Evolutionary conservation across 2,797 vertebrate species (phyloP).

Genomic region (Danio kyathit): DNA sequence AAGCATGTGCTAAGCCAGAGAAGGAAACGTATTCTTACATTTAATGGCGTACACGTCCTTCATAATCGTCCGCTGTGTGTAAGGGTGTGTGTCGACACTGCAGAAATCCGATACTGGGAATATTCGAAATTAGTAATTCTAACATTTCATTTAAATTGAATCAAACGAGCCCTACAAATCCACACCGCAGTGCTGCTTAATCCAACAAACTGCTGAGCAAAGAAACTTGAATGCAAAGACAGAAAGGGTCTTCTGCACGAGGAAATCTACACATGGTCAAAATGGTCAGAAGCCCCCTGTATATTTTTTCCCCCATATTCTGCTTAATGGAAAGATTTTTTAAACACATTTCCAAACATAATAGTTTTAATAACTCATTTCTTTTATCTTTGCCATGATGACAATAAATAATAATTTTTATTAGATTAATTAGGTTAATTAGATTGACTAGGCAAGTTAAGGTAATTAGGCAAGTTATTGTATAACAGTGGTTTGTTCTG

Average conservation of each 20-base stretch:
- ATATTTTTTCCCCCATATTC: too few species aligned
- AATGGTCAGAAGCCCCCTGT: too few species aligned
- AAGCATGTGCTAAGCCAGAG: constrained; percentile 79
- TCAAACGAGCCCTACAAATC: constrained; percentile 2
- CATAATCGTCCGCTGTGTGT: neutral
- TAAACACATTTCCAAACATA: too few species aligned
- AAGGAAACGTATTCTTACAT: constrained; percentile 93
- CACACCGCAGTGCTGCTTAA: constrained; percentile 17
- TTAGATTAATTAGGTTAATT: too few species aligned
- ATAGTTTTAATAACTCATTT: too few species aligned
- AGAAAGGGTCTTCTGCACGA: constrained; percentile 36
- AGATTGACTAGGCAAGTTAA: too few species aligned
- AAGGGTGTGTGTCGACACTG: neutral
- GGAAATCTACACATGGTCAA: constrained; percentile 26
- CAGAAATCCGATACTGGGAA: constrained; percentile 17
- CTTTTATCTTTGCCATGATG: too few species aligned
- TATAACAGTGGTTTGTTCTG: too few species aligned
- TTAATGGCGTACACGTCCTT: constrained; percentile 76
- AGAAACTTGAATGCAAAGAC: constrained; percentile 18
- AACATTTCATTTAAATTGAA: neutral
- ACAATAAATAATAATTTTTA: too few species aligned
- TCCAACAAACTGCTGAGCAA: constrained; percentile 16
- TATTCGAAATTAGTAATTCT: neutral
- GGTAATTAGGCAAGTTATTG: too few species aligned
- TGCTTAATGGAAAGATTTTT: too few species aligned